Conservation (phyloP, 2,888 invertebrate species). For the Hemicrepidius hirtus region DNA sequence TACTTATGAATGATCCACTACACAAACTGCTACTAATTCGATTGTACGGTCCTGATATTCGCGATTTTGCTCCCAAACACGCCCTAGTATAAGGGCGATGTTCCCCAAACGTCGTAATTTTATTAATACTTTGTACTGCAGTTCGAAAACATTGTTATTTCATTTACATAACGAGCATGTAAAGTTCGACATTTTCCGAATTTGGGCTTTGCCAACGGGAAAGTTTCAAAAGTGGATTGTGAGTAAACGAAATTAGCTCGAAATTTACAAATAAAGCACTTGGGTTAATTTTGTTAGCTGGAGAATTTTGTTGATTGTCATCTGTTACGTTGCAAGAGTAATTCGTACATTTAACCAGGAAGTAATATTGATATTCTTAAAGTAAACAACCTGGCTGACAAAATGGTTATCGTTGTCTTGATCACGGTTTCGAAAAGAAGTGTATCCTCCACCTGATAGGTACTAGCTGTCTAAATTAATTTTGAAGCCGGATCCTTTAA, state of each 20-base stretch:
- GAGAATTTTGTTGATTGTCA: no score
- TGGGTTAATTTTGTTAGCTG: no score
- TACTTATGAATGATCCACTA: slow-evolving; percentile 69
- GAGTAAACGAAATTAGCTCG: slow-evolving; percentile 7
- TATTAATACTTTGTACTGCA: slow-evolving; percentile 50
- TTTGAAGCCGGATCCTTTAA: no score
- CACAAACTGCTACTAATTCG: slow-evolving; percentile 67
- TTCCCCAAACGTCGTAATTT: slow-evolving; percentile 32
- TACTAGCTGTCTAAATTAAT: no score
- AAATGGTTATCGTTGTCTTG: no score
- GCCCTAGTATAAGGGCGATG: slow-evolving; percentile 25
- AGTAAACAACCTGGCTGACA: no score
- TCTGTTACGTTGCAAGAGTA: no score
- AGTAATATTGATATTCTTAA: no score
- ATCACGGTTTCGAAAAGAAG: no score
- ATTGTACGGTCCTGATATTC: slow-evolving; percentile 46
- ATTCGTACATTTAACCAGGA: no score
- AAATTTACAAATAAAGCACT: background rate
- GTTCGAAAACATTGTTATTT: slow-evolving; percentile 46
- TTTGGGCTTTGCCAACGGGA: slow-evolving; percentile 4
- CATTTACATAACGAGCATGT: slow-evolving; percentile 46
- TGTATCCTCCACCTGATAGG: no score
- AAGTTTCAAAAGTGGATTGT: slow-evolving; percentile 25
- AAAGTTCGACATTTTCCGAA: slow-evolving; percentile 33
- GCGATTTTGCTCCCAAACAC: slow-evolving; percentile 43